Evolutionary conservation across 1,140 invertebrate genomes (phyloP), one percentile per base, ranked within the genome.

Genomic region (Yoshiicerus persimilis): DNA sequence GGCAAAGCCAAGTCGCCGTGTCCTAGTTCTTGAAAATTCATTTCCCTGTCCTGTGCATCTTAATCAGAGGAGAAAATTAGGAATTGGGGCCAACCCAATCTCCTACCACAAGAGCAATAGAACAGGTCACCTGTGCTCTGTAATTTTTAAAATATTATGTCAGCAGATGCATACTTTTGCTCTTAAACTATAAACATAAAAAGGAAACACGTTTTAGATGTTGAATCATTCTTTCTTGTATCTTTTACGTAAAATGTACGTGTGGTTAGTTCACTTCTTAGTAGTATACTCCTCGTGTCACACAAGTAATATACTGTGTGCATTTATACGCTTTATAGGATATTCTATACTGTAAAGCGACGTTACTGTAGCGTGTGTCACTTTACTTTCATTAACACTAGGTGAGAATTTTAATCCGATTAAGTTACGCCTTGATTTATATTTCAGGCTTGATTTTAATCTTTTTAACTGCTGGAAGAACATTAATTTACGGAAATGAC

Each of bases 1-100:
- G 20, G 75, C 32, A 30, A 80, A 80, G 75, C 32, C 75, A 38
- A 34, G 38, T 85, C 83, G 39, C 11, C 39, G 39, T 85, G 83
- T 85, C 83, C 83, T 85, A 85, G 83, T 85, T 85, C 83, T 85
- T 85, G 83, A 85, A 85, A 85, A 85, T 85, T 85, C 83, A 47
- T 56, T 85, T 85, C 47, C 83, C 83, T 85, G 39, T 85, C 83
- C 83, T 85, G 83, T 85, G 83, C 39, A 47, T 85, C 39, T 85
- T 85, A 62, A 85, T 62, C 47, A 62, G 47, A 62, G 83, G 83
- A 47, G 83, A 62, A 85, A 83, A 56, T 85, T 47, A 85, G 38
- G 83, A 47, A 56, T 85, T 85, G 39, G 83, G 83, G 83, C 47
- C 83, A 85, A 39, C 27, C 62, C 62, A 70, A 47, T 80, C 27